Evolutionary conservation across 2,113 vertebrate species (phyloP), one percentile per base, ranked within the genome.

Genomic region (Shinisaurus crocodilurus): DNA sequence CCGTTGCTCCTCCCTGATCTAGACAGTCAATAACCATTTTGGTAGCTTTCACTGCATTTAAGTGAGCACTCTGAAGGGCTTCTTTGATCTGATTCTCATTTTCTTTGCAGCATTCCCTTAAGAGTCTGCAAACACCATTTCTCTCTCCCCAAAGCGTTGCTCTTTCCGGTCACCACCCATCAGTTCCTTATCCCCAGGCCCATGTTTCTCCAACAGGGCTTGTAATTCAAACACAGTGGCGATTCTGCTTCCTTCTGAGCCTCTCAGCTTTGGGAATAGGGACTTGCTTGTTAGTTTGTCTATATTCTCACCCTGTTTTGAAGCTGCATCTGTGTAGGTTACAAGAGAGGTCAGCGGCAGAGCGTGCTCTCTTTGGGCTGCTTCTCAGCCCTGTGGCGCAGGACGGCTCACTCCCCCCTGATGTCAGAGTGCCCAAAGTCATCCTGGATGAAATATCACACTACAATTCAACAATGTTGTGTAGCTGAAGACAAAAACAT

Each of bases 201-300:
- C 70, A 76, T 90, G 93, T 95, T 95, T 96, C 94, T 93, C 93
- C 94, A 95, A 95, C 93, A 93, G 90, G 86, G 91, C 94, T 92
- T 95, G 94, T 95, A 95, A 94, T 92, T 82, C 79, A 93, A 92
- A 93, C 89, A 91, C 0, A 0, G 43, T 27, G 25, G 90, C 86
- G 91, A 95, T 89, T 91, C 94, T 94, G 87, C 90, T 91, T 75
- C 75, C 82, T 84, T 91, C 54, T 82, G 90, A 94, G 70, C 29
- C 34, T 89, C 0, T 0, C 77, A 88, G 45, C 79, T n/a, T 72
- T 93, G 89, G 83, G 90, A 93, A 84, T 0, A 76, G 20, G 75
- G 79, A 45, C 80, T 93, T 57, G 45, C 91, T 89, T 81, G 8
- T 89, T 91, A 76, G 69, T 63, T 91, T 54, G 8, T 54, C n/a